Evolutionary conservation across 2,113 vertebrate species (phyloP), one percentile per base, ranked within the genome.

Genomic region (Pavo muticus): DNA sequence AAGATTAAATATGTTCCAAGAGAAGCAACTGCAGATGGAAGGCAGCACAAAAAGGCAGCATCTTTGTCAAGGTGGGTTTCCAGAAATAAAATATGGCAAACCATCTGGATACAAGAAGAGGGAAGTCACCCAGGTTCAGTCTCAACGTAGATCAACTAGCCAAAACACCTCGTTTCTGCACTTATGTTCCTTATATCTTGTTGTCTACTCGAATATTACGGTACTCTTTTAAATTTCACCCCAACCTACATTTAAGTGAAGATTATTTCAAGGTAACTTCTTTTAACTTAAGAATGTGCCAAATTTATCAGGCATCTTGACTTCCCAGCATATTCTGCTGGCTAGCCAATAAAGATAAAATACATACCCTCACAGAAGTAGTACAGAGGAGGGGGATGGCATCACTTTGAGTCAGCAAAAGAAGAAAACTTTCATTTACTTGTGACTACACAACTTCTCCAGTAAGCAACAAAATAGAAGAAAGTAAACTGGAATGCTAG

Each of bases 31-130:
- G 76, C 50, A 59, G 56, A 52, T 16, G 50, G 54, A 93, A 88
- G 3, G 44, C 4, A 59, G 76, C 25, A 71, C 14, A 88, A 86
- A 94, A 90, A 88, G 71, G 47, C 10, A 79, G 30, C 27, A 81
- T 68, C 18, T 12, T 42, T 68, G 27, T 81, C 42, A 96, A 77
- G 80, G 87, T 84, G 39, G 37, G 10, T 68, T 88, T 87, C 0
- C 1, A 95, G 57, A 91, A 88, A 92, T 84, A 84, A 84, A 93
- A 92, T 74, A 87, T 32, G 70, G 57, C 30, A 91, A 89, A 67
- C 77, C 65, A 91, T 89, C 65, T 81, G 73, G 70, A 71, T 63
- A 71, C 3, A 91, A 84, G 19, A 25, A 24, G 60, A 88, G 1
- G 29, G 32, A 77, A 7, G 24, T 87, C 56, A 84, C 87, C 37